Evolutionary conservation across 2,888 invertebrate species (phyloP), one percentile per base, ranked within the genome.

Genomic region (Anthoptus insignis): DNA sequence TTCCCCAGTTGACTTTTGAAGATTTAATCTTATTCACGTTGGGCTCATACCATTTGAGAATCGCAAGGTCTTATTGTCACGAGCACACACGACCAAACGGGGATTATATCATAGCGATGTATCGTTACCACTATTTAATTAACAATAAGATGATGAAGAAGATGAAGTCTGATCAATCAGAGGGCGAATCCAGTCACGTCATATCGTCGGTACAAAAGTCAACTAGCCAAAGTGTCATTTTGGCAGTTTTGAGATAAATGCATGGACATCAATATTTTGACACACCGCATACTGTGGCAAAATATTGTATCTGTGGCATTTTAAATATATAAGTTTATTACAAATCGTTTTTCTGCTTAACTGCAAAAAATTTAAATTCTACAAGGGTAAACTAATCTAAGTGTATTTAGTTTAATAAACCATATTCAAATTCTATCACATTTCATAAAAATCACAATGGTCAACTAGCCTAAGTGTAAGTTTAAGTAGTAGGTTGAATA

Each of bases 91-190:
- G 53, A 37, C 58, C 42, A 64, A 66, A 57, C 32, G 64, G 59
- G 27, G 67, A 65, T 21, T 67, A 67, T 27, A 50, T 53, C 59
- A 67, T 67, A 49, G 60, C 65, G 65, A 50, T 67, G 37, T 65
- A 56, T 53, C 59, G 57, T 56, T 16, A 49, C 39, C 39, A 54
- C 14, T 22, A 19, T 19, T 29, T 22, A 22, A 47, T 65, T 60
- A 47, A 65, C 14, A 65, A 65, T 58, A 65, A 32, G 32, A 32
- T 32, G 11, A 9, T 32, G 32, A n/a, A n/a, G n/a, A n/a, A n/a
- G n/a, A n/a, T n/a, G n/a, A 60, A 64, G 49, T 32, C 50, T 59
- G 21, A n/a, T n/a, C n/a, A n/a, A 66, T 58, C 29, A 50, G 59
- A 53, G 54, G 64, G 6, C 27, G 57, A 69, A 67, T 67, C 37